A percentile compares a stretch with the other conserved stretches of the same genome.
phyloP scores from a whole-genome alignment of 2,113 vertebrate species.

The Rhinichthys klamathensis region DNA sequence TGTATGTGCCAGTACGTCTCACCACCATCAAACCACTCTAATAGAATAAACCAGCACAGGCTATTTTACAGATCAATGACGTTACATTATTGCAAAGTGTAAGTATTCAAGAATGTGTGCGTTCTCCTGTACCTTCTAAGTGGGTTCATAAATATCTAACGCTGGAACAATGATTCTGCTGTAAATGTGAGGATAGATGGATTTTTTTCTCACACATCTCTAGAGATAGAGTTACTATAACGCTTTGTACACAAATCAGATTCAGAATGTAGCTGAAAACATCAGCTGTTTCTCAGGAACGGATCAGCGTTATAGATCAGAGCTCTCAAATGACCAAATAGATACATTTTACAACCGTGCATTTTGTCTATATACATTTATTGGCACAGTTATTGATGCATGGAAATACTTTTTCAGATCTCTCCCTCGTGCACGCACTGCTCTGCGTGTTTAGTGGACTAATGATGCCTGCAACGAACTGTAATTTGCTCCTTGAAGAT shows the following conservation, averaged over 20 bases:
- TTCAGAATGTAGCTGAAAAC: neutral
- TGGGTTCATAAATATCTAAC: conserved; percentile 27
- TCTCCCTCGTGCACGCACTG: neutral
- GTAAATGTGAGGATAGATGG: neutral
- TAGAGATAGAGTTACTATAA: neutral
- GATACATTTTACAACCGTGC: neutral
- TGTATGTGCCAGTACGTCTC: neutral
- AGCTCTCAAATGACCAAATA: conserved; percentile 12
- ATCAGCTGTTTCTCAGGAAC: neutral
- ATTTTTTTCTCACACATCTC: neutral
- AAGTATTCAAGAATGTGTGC: neutral
- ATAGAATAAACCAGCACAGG: conserved; percentile 13
- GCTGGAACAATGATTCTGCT: neutral
- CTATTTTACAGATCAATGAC: conserved; percentile 22
- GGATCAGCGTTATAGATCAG: neutral
- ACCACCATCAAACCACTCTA: neutral
- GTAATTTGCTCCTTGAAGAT: conserved; percentile 22
- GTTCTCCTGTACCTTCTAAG: neutral
- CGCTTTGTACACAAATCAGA: neutral
- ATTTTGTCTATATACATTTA: neutral
- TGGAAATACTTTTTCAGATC: conserved; percentile 19
- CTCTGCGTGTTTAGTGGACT: conserved; percentile 21
- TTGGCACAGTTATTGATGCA: conserved; percentile 12
- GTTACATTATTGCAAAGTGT: conserved; percentile 11
- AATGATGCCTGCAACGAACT: conserved; percentile 25